Evolutionary conservation across 1,140 invertebrate species (phyloP).

Genomic region (Cotesia chilonis): DNA sequence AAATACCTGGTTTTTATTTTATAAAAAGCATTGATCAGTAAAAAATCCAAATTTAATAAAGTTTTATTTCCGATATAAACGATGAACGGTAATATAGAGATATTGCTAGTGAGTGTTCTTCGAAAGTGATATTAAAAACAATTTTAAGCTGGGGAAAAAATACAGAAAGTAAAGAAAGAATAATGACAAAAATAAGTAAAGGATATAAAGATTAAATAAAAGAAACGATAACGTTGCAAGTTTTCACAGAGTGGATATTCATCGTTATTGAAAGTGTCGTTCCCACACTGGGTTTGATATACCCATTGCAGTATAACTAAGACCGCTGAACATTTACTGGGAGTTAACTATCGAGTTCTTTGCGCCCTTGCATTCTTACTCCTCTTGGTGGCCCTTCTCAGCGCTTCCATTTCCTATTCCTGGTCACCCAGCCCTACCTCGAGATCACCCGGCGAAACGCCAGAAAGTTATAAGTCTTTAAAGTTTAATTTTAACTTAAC

Average conservation of each 20-base stretch:
- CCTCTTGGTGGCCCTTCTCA: not conserved
- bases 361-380: not conserved
- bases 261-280: conserved; percentile 37
- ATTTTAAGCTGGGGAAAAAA: not conserved
- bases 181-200: not conserved
- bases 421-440: too few species aligned
- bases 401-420: too few species aligned
- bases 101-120: too few species aligned
- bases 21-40: too few species aligned
- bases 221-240: conserved; percentile 31
- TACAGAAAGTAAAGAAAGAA: not conserved
- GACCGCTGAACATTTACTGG: conserved; percentile 10
- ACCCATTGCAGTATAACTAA: conserved; percentile 5
- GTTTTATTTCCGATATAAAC: not conserved
- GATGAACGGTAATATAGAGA: not conserved
- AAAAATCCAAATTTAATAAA: too few species aligned
- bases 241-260: conserved; percentile 28
- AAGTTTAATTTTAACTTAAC: conserved; percentile 55
- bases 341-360: conserved; percentile 21
- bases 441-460: conserved; percentile 37
- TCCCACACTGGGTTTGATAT: conserved; percentile 5
- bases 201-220: conserved; percentile 31
- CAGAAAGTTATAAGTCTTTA: conserved; percentile 56
- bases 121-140: not conserved
- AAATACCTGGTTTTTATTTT: too few species aligned